Evolutionary conservation across 2,113 vertebrate genomes (phyloP).

Genomic region (Murina feae): DNA sequence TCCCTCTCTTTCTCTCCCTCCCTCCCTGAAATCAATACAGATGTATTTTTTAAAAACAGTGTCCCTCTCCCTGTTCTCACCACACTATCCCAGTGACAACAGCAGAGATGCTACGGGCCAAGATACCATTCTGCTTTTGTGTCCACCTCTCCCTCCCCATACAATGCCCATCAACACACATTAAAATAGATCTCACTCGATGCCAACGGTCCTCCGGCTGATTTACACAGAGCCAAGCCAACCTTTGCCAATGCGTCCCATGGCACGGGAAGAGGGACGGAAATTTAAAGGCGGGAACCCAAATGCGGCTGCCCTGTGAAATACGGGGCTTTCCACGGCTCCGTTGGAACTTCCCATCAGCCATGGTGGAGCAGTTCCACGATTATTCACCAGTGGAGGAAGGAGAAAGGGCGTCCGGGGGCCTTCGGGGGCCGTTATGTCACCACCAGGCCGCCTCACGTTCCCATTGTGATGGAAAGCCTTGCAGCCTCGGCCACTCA

Average conservation of each 20-base stretch:
- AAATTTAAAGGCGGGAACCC: constrained; percentile 71
- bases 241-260: constrained; percentile 74
- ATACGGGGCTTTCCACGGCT: constrained; percentile 5
- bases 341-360: constrained; percentile 65
- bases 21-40: too few relatives aligned
- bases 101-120: neutral
- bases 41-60: too few relatives aligned
- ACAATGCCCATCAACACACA: constrained; percentile 43
- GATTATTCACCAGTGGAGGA: constrained; percentile 56
- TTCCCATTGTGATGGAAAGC: constrained; percentile 51
- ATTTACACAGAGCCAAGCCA: constrained; percentile 72
- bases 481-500: neutral
- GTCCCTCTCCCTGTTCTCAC: neutral
- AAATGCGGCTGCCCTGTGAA: constrained; percentile 66
- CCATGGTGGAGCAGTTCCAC: constrained; percentile 50
- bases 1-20: too few relatives aligned
- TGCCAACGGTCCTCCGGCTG: constrained; percentile 58
- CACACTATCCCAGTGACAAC: neutral
- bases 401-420: constrained; percentile 46
- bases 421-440: constrained; percentile 63
- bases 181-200: constrained; percentile 52
- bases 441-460: constrained; percentile 36
- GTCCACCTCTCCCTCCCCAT: neutral
- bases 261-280: neutral
- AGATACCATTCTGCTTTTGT: neutral